Evolutionary conservation across 2,113 vertebrate species (phyloP).

Genomic region (Beaufortia kweichowensis): DNA sequence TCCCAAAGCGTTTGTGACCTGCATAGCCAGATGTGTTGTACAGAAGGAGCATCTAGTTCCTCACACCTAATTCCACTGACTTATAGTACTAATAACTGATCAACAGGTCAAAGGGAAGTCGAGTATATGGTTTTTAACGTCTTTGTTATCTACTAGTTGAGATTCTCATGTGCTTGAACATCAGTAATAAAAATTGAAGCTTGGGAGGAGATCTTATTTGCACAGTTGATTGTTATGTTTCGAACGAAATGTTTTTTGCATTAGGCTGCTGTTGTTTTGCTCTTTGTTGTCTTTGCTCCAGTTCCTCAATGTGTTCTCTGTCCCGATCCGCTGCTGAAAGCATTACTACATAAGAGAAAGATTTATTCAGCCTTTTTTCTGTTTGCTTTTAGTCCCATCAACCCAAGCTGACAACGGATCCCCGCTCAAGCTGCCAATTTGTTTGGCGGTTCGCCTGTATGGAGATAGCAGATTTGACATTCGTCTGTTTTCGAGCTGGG

Average conservation of each 20-base stretch:
- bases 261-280: conserved; percentile 61
- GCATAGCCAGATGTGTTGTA: not conserved
- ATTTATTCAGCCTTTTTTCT: conserved; percentile 55
- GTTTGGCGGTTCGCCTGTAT: conserved; percentile 19
- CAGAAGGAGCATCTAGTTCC: not conserved
- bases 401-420: conserved; percentile 42
- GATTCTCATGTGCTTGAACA: conserved; percentile 44
- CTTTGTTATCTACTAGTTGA: conserved; percentile 43
- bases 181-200: conserved; percentile 41
- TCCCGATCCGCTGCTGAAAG: conserved; percentile 64
- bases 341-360: conserved; percentile 68
- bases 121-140: conserved; percentile 23
- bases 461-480: conserved; percentile 48
- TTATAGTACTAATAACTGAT: conserved; percentile 8
- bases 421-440: conserved; percentile 26
- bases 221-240: conserved; percentile 60
- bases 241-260: conserved; percentile 62
- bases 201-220: conserved; percentile 48
- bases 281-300: conserved; percentile 58
- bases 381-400: conserved; percentile 56
- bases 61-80: not conserved
- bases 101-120: conserved; percentile 20
- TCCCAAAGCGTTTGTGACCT: not conserved
- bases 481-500: not conserved
- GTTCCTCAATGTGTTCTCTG: conserved; percentile 61